Conservation (phyloP, 2,888 invertebrate genomes). For the Phaedon cochleariae region DNA sequence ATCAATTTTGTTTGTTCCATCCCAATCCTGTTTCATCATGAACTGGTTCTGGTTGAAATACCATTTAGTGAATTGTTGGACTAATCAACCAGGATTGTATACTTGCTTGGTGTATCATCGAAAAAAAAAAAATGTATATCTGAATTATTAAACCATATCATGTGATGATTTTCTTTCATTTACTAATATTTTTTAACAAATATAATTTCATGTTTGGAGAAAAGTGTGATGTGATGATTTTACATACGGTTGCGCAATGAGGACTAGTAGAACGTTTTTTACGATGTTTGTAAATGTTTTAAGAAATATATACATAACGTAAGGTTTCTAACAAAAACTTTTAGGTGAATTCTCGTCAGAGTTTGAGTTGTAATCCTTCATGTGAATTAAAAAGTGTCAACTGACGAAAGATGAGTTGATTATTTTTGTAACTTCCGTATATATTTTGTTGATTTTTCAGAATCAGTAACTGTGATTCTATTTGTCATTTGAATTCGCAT, state of each 20-base stretch:
- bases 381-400: constrained; percentile 7
- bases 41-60: neutral
- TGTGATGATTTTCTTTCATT: neutral
- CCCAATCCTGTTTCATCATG: too few relatives aligned
- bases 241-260: constrained; percentile 3
- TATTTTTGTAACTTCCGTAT: constrained; percentile 27
- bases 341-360: constrained; percentile 6
- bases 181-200: neutral
- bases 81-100: neutral
- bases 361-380: constrained; percentile 3
- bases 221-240: neutral
- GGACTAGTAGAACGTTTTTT: constrained; percentile 31
- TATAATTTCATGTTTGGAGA: neutral
- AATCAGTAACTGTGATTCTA: constrained; percentile 26
- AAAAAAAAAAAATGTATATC: neutral
- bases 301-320: constrained; percentile 23
- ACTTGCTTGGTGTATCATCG: neutral
- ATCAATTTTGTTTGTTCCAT: too few relatives aligned
- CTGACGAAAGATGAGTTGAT: constrained; percentile 1
- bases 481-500: constrained; percentile 20
- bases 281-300: constrained; percentile 37
- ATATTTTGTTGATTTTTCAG: constrained; percentile 13
- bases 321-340: constrained; percentile 18
- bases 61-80: neutral
- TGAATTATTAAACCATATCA: constrained; percentile 9